Evolutionary conservation across 2,888 invertebrate species (phyloP).

Genomic region (Amblyteles armatorius): DNA sequence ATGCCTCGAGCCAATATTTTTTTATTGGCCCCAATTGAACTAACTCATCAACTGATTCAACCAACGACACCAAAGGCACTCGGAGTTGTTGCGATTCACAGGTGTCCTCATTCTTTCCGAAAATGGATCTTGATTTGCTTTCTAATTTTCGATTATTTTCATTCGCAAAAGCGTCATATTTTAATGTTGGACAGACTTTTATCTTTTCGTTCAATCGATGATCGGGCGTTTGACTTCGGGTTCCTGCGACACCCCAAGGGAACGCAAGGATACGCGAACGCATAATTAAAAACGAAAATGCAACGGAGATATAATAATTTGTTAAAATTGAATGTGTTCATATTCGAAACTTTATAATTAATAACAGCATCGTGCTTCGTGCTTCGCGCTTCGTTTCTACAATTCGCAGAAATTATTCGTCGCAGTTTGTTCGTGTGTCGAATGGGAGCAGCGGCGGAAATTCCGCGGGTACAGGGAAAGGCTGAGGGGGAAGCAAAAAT

Average conservation of each 20-base stretch:
- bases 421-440: not conserved
- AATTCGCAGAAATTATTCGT: not conserved
- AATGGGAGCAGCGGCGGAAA: not conserved
- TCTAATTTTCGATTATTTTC: not conserved
- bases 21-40: not conserved
- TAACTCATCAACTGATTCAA: not conserved
- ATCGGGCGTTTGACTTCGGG: not conserved
- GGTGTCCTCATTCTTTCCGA: not conserved
- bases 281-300: not conserved
- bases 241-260: not conserved
- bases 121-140: not conserved
- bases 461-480: not conserved
- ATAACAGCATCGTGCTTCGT: not conserved
- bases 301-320: not conserved
- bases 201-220: not conserved
- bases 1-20: not conserved
- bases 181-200: not conserved
- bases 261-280: not conserved
- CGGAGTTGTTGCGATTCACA: not conserved
- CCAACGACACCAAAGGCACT: not conserved
- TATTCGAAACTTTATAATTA: conserved; percentile 3
- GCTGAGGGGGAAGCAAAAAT: not conserved
- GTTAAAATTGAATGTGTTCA: not conserved
- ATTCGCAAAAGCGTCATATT: not conserved
- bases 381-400: not conserved